Percentiles rank a stretch among this genome's conserved stretches.
Evolutionary conservation across 37 sponge, comb jelly and placozoan genomes (phyloP).

Genomic region (Tethya wilhelma): DNA sequence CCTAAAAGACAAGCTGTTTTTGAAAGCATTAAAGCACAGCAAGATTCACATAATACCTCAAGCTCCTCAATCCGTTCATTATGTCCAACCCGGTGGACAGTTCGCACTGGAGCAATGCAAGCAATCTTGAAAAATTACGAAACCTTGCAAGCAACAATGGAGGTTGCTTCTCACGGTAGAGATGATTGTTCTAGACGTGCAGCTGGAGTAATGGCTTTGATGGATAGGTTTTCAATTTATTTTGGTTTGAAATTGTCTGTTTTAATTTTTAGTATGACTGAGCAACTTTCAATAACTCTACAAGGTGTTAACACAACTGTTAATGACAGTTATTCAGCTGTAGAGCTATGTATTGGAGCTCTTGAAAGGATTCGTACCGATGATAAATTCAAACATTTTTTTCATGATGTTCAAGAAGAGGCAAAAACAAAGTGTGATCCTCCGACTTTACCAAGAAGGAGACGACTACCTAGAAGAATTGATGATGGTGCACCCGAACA

Average conservation of each 20-base stretch:
- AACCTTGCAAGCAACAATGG: background rate
- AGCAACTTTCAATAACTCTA: conserved; percentile 23
- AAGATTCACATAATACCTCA: background rate
- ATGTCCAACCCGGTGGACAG: conserved; percentile 1
- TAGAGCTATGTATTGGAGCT: background rate
- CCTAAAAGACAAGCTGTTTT: conserved; percentile 4
- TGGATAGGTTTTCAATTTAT: conserved; percentile 10
- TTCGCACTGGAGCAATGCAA: conserved; percentile 1
- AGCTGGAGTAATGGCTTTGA: conserved; percentile 2
- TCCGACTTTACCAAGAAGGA: no score
- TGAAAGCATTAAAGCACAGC: background rate
- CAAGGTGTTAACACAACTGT: conserved; percentile 18
- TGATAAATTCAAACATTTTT: no score
- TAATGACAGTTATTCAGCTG: conserved; percentile 15
- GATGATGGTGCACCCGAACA: conserved; percentile 5
- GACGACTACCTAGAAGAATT: conserved; percentile 1
- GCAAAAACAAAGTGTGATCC: background rate
- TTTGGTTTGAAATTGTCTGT: conserved; percentile 9
- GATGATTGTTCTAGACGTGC: conserved; percentile 24
- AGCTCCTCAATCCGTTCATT: background rate
- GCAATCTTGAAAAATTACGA: background rate
- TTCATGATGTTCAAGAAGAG: background rate
- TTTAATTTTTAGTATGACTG: conserved; percentile 14
- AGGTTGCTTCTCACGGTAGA: background rate
- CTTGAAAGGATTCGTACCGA: background rate